Evolutionary conservation across 2,797 vertebrate genomes (phyloP), one percentile per base, ranked within the genome.

Genomic region (Oreochromis grahami): DNA sequence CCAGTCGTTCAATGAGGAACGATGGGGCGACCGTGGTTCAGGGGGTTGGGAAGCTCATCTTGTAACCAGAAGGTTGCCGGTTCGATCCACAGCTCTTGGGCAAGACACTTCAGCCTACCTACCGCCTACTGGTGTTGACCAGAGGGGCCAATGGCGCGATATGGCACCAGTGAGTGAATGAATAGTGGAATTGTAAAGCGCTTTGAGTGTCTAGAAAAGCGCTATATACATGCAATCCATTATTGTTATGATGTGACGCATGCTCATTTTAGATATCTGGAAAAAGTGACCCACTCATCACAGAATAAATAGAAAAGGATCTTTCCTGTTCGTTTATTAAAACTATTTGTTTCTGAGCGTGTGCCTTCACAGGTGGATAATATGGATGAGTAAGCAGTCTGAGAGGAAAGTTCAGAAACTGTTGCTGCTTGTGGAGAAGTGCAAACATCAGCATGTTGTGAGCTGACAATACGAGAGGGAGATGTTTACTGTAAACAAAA

Each of bases 401-500:
- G 70, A 32, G 11, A 12, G 55, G 21, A 65, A 56, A 52, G 50
- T 56, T 51, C 77, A 81, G 78, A 79, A 14, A 52, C n/a, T 36
- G 34, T 53, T 19, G 55, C 29, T 78, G 29, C 74, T 81, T 58
- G 26, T 68, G 3, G 53, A 74, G 50, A 82, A 52, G 10, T 76
- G 78, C 76, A 41, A 41, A 79, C 34, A n/a, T 74, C 82, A 84
- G 53, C 87, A 53, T 8, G 72, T 48, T 26, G 53, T 43, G 60
- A 63, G 77, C n/a, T 8, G 21, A 52, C 84, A 21, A 29, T 56
- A 76, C 41, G n/a, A 76, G 34, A 63, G 5, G 26, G 52, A 77
- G 38, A 14, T 21, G 84, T 86, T 89, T 80, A 85, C 41, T 78
- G 82, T 82, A 14, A 80, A 87, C 77, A 74, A 48, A 74, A 51